phyloP scores from a whole-genome alignment of 92 coral and sea anemone species.

The Chrysogorgia sp. region DNA sequence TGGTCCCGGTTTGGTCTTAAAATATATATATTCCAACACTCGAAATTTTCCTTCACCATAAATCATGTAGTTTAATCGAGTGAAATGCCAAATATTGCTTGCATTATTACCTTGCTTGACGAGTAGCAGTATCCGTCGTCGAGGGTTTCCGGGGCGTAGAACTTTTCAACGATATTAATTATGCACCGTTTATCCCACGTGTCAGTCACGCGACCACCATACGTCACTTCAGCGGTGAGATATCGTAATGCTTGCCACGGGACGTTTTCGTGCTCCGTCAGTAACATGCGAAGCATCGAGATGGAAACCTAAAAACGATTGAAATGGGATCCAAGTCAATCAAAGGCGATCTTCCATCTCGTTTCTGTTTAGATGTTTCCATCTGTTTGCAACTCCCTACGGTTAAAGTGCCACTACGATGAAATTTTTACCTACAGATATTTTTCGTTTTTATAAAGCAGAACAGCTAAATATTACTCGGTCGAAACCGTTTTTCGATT shows the following conservation, averaged over 20 bases:
- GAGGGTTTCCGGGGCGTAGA: constrained; percentile 77
- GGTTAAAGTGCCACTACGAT: too few species aligned
- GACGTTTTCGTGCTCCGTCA: constrained; percentile 88
- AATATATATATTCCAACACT: too few species aligned
- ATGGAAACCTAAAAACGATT: constrained; percentile 73
- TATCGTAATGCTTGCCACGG: constrained; percentile 91
- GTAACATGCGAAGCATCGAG: constrained; percentile 84
- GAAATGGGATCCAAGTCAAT: neutral
- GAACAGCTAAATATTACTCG: too few species aligned
- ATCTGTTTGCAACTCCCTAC: too few species aligned
- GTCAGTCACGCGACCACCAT: constrained; percentile 98
- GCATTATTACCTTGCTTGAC: constrained; percentile 72
- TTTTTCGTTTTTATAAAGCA: too few species aligned
- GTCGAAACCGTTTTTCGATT: too few species aligned
- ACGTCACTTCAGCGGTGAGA: constrained; percentile 90
- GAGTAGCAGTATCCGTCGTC: constrained; percentile 85
- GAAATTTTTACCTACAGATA: too few species aligned
- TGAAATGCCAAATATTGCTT: too few species aligned
- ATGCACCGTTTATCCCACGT: constrained; percentile 95
- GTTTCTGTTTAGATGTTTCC: too few species aligned
- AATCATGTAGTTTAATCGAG: too few species aligned
- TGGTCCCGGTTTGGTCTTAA: too few species aligned
- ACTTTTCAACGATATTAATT: constrained; percentile 76
- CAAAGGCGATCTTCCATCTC: neutral
- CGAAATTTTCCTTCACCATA: too few species aligned